A percentile compares a stretch with the other conserved stretches of the same genome.
phyloP scores from a whole-genome alignment of 2,113 vertebrate genomes.

The Lagenorhynchus albirostris region DNA sequence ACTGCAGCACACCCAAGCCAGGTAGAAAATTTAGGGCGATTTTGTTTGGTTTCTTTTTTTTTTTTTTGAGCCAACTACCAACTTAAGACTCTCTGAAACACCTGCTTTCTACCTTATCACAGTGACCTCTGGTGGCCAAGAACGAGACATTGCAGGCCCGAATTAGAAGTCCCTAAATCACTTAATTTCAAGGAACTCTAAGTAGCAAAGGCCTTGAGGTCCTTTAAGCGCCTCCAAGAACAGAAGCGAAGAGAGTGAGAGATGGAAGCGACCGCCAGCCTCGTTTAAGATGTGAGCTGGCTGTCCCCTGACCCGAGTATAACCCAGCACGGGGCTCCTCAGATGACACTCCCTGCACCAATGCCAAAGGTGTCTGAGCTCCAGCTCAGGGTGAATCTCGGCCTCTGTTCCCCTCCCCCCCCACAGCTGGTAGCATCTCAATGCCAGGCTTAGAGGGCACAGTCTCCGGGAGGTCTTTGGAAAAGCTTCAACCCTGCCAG shows the following conservation, averaged over 20 bases:
- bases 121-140: constrained; percentile 77
- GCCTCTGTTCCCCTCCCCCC: neutral
- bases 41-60: neutral
- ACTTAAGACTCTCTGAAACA: neutral
- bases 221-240: neutral
- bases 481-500: neutral
- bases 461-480: neutral
- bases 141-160: constrained; percentile 17
- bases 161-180: constrained; percentile 25
- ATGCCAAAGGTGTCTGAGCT: neutral
- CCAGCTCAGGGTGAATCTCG: neutral
- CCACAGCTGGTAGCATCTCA: neutral
- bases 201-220: neutral
- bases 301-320: neutral
- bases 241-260: neutral
- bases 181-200: neutral
- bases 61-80: neutral
- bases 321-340: neutral
- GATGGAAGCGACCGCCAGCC: neutral
- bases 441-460: constrained; percentile 3
- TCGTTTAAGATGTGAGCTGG: neutral
- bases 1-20: neutral
- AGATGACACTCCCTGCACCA: neutral
- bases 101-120: constrained; percentile 76
- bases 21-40: neutral